Percentiles rank a stretch among this genome's conserved stretches.
These are phyloP conservation scores for Phalera bucephala DNA, from an alignment of 2,888 invertebrate genomes.

Conservation along the genomic window DNA sequence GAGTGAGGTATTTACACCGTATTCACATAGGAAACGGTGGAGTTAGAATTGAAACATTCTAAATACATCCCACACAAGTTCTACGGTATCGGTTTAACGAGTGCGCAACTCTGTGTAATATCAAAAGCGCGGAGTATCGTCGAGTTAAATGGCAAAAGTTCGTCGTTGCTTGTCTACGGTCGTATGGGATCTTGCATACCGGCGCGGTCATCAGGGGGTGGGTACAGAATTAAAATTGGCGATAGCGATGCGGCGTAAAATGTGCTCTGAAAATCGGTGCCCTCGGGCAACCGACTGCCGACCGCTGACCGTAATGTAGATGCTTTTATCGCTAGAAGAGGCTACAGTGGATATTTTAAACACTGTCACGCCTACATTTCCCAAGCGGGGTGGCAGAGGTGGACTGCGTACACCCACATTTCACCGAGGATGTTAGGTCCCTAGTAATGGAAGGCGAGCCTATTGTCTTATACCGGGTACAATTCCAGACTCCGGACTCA, in stretches of 20 bases:
- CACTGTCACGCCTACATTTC: no score
- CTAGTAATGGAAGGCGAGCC: no score
- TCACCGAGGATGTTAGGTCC: no score
- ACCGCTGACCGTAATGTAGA: constrained; percentile 9
- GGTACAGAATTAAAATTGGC: constrained; percentile 37
- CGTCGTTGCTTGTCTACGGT: constrained; percentile 38
- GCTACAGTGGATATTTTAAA: no score
- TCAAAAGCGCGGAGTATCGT: constrained; percentile 43
- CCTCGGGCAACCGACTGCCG: constrained; percentile 22
- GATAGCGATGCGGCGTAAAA: constrained; percentile 27
- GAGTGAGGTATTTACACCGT: constrained; percentile 31
- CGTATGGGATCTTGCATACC: constrained; percentile 32
- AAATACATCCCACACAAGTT: constrained; percentile 28
- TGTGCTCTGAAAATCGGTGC: constrained; percentile 33
- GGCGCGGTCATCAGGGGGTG: constrained; percentile 14
- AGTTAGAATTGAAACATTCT: constrained; percentile 41
- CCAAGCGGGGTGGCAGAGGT: no score
- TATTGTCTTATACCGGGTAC: no score
- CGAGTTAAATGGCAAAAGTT: constrained; percentile 57
- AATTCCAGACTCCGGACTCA: no score
- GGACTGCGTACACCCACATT: no score
- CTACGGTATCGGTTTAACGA: constrained; percentile 41
- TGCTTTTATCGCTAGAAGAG: no score
- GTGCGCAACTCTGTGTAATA: constrained; percentile 47
- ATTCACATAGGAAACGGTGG: constrained; percentile 32